Conservation (phyloP, 1,140 invertebrate genomes). For the Lucilia cuprina region DNA sequence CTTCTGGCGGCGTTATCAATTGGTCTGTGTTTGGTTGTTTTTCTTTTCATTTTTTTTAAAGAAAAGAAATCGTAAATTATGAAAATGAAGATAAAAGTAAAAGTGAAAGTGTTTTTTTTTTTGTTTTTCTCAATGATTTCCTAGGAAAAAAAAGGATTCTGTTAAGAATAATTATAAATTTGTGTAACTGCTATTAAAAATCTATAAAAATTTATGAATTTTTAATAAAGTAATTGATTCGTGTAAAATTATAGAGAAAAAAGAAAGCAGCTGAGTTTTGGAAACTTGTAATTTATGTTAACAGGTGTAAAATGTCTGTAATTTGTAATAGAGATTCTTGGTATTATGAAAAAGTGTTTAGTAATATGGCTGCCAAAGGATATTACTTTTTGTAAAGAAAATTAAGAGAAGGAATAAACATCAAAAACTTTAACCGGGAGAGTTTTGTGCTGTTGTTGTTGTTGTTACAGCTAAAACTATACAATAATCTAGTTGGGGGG, state of each 20-base stretch:
- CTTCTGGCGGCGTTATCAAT: neutral
- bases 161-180: neutral
- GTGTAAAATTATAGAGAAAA: neutral
- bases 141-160: slow-evolving; percentile 1
- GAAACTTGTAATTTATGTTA: neutral
- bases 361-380: too few species aligned
- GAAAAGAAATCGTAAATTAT: neutral
- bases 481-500: too few species aligned
- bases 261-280: too few species aligned
- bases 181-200: neutral
- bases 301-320: neutral
- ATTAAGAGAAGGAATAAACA: too few species aligned
- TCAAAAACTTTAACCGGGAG: too few species aligned
- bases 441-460: too few species aligned
- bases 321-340: neutral
- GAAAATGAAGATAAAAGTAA: neutral
- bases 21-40: neutral
- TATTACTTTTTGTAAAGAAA: too few species aligned
- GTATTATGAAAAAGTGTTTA: neutral
- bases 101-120: neutral
- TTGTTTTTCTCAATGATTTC: neutral
- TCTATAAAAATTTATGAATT: neutral
- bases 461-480: too few species aligned
- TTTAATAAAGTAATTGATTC: neutral
- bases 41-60: too few species aligned